Base-by-base conservation (phyloP, 2,888 invertebrate species). In the Bombylius major region DNA sequence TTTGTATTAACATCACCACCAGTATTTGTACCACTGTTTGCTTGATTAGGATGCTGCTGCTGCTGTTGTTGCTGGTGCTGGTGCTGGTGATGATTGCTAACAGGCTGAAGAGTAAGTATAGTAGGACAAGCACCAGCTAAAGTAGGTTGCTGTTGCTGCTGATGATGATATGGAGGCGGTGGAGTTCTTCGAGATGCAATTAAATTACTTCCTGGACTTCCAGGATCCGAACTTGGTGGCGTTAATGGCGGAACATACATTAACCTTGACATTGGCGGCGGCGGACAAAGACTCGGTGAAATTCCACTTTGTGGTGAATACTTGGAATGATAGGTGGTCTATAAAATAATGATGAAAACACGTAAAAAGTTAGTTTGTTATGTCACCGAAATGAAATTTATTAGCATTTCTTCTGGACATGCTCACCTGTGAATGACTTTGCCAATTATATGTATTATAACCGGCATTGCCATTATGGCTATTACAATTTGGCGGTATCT, bases 181-280 rank as follows among this genome's bases (percentile, higher is more conserved):
- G 87, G 87, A 57, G 87, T 83, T 66, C 87, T 78, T 57, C 86
- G 76, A 60, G 79, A 82, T 60, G 83, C 81, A 57, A 79, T 82
- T 76, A 82, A 77, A 59, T 83, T 79, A 71, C 83, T 83, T 60
- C 85, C 84, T 12, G 89, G 88, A 65, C 87, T 88, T 61, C 89
- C 90, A 58, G 90, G 91, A 70, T 91, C 90, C 56, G 91, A 90
- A 70, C 86, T 87, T 62, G 91, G 91, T 47, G 91, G 90, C 62
- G 91, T 91, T 66, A 90, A 76, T 47, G 90, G 91, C 47, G 89
- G 86, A 71, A 87, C 87, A 75, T 89, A 89, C 78, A 88, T 82
- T 62, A 83, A 75, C 68, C 83, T 76, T 59, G 80, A 77, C 71
- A 78, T 78, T 62, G 79, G 77, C 47, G 79, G 77, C 58, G 68